A percentile compares a stretch with the other conserved stretches of the same genome.
phyloP scores from a whole-genome alignment of 2,888 invertebrate genomes.

The Augochlorella aurata region DNA sequence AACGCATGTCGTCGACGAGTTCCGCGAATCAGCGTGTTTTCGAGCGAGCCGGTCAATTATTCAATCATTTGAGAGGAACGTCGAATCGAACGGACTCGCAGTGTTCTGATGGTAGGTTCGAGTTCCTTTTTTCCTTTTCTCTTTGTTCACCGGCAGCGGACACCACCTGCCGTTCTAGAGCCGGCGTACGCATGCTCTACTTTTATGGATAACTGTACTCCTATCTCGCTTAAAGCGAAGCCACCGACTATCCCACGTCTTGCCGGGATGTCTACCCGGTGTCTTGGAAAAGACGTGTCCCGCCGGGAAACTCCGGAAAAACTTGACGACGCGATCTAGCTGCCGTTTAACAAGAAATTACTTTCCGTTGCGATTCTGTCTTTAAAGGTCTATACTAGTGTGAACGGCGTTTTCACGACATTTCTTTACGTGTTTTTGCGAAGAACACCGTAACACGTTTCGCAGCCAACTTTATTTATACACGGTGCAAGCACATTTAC shows the following conservation, averaged over 20 bases:
- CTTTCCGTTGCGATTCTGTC: background rate
- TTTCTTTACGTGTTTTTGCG: too few species aligned
- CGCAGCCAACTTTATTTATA: too few species aligned
- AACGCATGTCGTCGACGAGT: conserved; percentile 9
- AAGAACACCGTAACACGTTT: too few species aligned
- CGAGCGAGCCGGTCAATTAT: conserved; percentile 48
- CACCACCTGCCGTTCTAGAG: conserved; percentile 73
- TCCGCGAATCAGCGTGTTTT: conserved; percentile 33
- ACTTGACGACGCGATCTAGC: background rate
- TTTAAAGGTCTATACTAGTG: background rate
- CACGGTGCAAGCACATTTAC: too few species aligned
- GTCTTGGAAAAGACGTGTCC: conserved; percentile 36
- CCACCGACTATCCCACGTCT: conserved; percentile 57
- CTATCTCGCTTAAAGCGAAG: conserved; percentile 68
- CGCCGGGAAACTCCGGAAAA: background rate
- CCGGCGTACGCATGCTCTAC: conserved; percentile 72
- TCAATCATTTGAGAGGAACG: conserved; percentile 53
- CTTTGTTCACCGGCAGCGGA: conserved; percentile 71
- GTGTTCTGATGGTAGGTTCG: conserved; percentile 58
- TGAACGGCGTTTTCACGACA: too few species aligned
- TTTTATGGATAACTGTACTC: conserved; percentile 74
- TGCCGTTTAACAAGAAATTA: background rate
- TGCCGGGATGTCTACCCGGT: conserved; percentile 47
- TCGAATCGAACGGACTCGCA: conserved; percentile 40
- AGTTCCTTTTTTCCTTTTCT: conserved; percentile 59